Conservation (phyloP, 2,888 invertebrate genomes). For the Amphiduros pacificus region DNA sequence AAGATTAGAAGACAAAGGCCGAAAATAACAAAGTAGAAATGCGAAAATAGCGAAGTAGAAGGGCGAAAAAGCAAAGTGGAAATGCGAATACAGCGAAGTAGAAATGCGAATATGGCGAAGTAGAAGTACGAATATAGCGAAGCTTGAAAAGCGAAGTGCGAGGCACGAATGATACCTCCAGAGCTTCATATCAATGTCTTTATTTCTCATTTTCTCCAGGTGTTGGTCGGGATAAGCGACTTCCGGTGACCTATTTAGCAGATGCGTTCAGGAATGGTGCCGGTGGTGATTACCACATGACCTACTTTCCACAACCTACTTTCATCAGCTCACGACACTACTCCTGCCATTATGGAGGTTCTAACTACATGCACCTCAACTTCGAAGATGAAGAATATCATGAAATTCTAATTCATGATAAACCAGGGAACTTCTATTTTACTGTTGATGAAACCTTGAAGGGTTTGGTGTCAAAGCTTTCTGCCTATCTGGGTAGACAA, state of each 20-base stretch:
- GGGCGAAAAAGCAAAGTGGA: too few species aligned
- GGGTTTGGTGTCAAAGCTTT: slow-evolving; percentile 28
- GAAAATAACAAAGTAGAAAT: too few species aligned
- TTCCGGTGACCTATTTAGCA: slow-evolving; percentile 41
- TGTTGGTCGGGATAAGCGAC: slow-evolving; percentile 47
- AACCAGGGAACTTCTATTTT: slow-evolving; percentile 30
- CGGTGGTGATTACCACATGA: slow-evolving; percentile 46
- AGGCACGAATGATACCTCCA: too few species aligned
- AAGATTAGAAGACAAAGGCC: too few species aligned
- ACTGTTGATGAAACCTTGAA: slow-evolving; percentile 18
- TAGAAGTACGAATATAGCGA: too few species aligned
- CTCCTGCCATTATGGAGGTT: slow-evolving; percentile 39
- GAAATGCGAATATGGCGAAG: too few species aligned
- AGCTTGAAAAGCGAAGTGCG: too few species aligned
- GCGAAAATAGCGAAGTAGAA: too few species aligned
- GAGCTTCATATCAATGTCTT: too few species aligned
- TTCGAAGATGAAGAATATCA: slow-evolving; percentile 37
- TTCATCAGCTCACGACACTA: slow-evolving; percentile 41
- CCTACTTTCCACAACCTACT: slow-evolving; percentile 49
- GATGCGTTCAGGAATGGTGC: slow-evolving; percentile 30
- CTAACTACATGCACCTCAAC: slow-evolving; percentile 41
- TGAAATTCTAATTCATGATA: slow-evolving; percentile 31
- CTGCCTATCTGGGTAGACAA: slow-evolving; percentile 33
- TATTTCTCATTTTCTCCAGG: too few species aligned
- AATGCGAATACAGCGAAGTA: too few species aligned